Evolutionary conservation across 2,113 vertebrate genomes (phyloP), one percentile per base, ranked within the genome.

Genomic region (Centropus bengalensis): DNA sequence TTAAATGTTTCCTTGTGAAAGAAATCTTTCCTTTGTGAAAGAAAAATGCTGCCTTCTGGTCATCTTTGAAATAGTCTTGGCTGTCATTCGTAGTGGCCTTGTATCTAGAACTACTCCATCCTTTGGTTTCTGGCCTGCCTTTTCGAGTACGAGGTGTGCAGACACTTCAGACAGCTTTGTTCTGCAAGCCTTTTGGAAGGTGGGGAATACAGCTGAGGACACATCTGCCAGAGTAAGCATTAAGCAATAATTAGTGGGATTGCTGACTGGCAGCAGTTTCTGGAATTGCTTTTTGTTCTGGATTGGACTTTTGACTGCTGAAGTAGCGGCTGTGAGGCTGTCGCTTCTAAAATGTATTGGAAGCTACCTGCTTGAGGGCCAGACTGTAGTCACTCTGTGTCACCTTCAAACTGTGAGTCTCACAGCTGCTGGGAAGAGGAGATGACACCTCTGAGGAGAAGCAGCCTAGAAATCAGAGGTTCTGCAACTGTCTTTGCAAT

Each of bases 401-500:
- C 59, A 51, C 33, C 80, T 86, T 88, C n/a, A 59, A 70, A 81
- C 13, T 80, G 24, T 67, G 28, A 38, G 15, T 54, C 45, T 66
- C 82, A 12, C 3, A 73, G 60, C 80, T 83, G 17, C 73, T 9
- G 8, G 76, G 47, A 73, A 66, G 56, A 45, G 27, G 45, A 40
- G 45, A 21, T 88, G 74, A 49, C 14, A 9, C 17, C 56, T 94
- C 17, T 74, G 19, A 49, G 51, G 28, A 33, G 26, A 77, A 75
- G 33, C 70, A 79, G 21, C 49, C 45, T 88, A 8, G 69, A 86
- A 90, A 70, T 70, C 62, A 77, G 59, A 94, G 47, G 32, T 67
- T 94, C 69, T 92, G 86, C 64, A 95, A 36, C 62, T 73, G 74
- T 85, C 70, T 89, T 30, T 85, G 33, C 83, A 67, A 15, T 74